These are phyloP conservation scores for Gobiocypris rarus DNA, from an alignment of 2,113 vertebrate species.

Conservation along the genomic window DNA sequence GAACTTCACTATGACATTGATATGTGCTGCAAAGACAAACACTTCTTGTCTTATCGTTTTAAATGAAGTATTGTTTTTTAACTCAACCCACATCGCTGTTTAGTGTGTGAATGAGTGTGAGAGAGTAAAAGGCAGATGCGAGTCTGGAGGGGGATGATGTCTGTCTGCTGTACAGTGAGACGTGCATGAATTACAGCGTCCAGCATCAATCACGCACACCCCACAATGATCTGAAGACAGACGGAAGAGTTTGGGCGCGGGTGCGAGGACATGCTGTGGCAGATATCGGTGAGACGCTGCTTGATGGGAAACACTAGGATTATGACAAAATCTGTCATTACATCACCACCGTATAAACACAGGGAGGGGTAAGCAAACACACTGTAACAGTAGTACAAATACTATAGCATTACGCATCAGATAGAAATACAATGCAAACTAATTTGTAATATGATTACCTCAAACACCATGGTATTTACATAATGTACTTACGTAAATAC, in stretches of 20 bases:
- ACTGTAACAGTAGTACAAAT: background rate
- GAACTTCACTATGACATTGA: too few relatives aligned
- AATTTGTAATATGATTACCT: background rate
- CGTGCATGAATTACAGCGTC: background rate
- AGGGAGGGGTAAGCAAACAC: background rate
- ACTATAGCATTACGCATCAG: background rate
- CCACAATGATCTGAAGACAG: background rate
- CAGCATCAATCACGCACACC: background rate
- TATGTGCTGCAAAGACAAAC: too few relatives aligned
- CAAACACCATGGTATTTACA: background rate
- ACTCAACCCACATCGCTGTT: background rate
- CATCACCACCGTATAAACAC: background rate
- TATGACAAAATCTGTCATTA: slow-evolving; percentile 1
- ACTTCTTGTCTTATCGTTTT: too few relatives aligned
- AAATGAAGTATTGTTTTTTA: background rate
- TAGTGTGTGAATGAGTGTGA: background rate
- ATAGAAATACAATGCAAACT: background rate
- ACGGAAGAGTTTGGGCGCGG: background rate
- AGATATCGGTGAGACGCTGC: background rate
- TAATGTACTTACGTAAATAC: too few relatives aligned
- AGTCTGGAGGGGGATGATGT: background rate
- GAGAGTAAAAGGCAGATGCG: background rate
- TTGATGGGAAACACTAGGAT: background rate
- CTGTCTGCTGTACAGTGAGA: background rate
- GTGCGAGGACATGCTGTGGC: background rate